Evolutionary conservation across 2,888 invertebrate species (phyloP).

Genomic region (Frankliniella intonsa): DNA sequence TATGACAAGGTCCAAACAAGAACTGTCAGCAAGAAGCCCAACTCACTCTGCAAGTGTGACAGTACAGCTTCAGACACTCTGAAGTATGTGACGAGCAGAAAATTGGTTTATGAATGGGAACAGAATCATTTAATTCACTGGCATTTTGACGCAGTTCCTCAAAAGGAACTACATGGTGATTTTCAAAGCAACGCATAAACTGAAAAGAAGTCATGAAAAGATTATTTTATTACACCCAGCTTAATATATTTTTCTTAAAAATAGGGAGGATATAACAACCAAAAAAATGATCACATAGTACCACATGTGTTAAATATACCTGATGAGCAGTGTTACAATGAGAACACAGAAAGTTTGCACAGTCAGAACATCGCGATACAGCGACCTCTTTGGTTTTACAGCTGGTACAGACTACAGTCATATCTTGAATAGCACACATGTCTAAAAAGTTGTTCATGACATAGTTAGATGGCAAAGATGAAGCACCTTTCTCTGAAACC

Average conservation of each 20-base stretch:
- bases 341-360: slow-evolving; percentile 87
- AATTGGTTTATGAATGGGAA: slow-evolving; percentile 84
- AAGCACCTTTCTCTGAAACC: slow-evolving; percentile 70
- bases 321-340: slow-evolving; percentile 94
- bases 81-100: slow-evolving; percentile 75
- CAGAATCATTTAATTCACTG: slow-evolving; percentile 57
- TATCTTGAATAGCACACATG: slow-evolving; percentile 69
- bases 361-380: slow-evolving; percentile 89
- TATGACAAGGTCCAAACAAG: not conserved
- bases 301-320: slow-evolving; percentile 37
- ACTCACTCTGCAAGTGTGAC: slow-evolving; percentile 68
- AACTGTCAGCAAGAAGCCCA: not conserved
- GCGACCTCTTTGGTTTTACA: slow-evolving; percentile 94
- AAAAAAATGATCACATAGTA: slow-evolving; percentile 27
- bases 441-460: slow-evolving; percentile 80
- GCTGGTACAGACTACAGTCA: slow-evolving; percentile 75
- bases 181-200: slow-evolving; percentile 95
- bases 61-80: slow-evolving; percentile 83
- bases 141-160: slow-evolving; percentile 70
- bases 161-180: slow-evolving; percentile 84
- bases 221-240: not conserved
- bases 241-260: not conserved
- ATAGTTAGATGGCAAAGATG: slow-evolving; percentile 78
- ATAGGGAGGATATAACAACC: slow-evolving; percentile 18
- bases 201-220: slow-evolving; percentile 32